Evolutionary conservation across 2,113 vertebrate genomes (phyloP), one percentile per base, ranked within the genome.

Genomic region (Camelus dromedarius): DNA sequence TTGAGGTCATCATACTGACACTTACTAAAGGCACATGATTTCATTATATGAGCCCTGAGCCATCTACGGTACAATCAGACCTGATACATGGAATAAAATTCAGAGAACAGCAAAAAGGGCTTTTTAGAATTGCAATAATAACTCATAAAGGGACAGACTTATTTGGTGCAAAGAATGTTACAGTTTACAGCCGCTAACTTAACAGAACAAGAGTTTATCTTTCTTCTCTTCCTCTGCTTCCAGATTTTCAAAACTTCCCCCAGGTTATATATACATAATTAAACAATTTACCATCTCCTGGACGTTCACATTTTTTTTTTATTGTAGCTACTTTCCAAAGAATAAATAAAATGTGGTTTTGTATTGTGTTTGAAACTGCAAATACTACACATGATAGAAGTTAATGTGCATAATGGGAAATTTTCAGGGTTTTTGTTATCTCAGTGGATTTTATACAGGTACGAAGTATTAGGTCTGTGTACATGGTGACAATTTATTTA

Each of bases 361-460:
- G 3, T 54, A 50, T 81, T 89, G 15, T 80, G 89, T 73, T n/a
- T 80, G 30, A 93, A 83, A 83, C 38, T 69, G 19, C 60, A 86
- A 86, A 42, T 56, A 72, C 26, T 70, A 7, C 0, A 6, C 12
- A 32, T 92, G 48, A 92, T 93, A 89, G 86, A 93, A 97, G 88
- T n/a, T n/a, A 92, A 70, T 38, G 30, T 81, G 16, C 13, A 32
- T 60, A 84, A 66, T 35, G 26, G 9, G 35, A 79, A 66, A 38
- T 22, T 62, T 70, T 42, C 28, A 87, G 72, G 46, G 1, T 28
- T 30, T 64, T 72, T 91, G 38, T 42, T 38, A 92, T 82, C 67
- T 95, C 72, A 82, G 18, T 69, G 52, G 60, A 91, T 70, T 93
- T 96, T 81, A 64, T 26, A 76, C 92, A 95, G 20, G 2, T 76